Base-by-base conservation (phyloP, 2,797 vertebrate species). In the Miichthys miiuy region DNA sequence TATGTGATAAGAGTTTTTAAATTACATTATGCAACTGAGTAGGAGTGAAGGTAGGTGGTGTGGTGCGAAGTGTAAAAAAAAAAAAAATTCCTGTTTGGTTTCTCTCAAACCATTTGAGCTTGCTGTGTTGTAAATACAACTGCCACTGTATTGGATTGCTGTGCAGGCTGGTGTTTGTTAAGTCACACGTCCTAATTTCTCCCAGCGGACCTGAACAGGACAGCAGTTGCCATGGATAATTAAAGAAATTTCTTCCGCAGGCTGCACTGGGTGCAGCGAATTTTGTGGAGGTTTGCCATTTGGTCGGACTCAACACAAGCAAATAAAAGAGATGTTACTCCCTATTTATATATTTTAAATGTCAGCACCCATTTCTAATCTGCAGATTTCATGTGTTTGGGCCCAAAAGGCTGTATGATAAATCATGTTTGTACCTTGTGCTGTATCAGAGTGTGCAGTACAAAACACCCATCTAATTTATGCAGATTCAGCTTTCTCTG, bases 181-280 rank as follows among this genome's bases (percentile, higher is more conserved):
- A 83, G 66, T 78, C 61, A 27, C 79, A 44, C 38, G 0, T 79
- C 34, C 64, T 81, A 80, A 86, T 88, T 83, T 74, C 77, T 68
- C 79, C 80, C 80, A 54, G 50, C 20, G 62, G 85, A 81, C 30
- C 65, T 66, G 57, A 76, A 55, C 70, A 77, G 84, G 78, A 87
- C 72, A 81, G 85, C 67, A 38, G 69, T 80, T 81, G 72, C 72
- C 68, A 87, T 87, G 82, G 85, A 91, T 90, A 88, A 93, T 92
- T 87, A 75, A 85, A 87, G 82, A 81, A 69, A 84, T 85, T 42
- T 78, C 60, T 82, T 86, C 82, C 23, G 42, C 75, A 68, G 73
- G 68, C 75, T 89, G 80, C 84, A 72, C 75, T 38, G 42, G 47
- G 47, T 63, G 60, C 47, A 64, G 60, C 20, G 27, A 52, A 61